phyloP scores from a whole-genome alignment of 2,888 invertebrate genomes.

The Diadegma fenestrale region DNA sequence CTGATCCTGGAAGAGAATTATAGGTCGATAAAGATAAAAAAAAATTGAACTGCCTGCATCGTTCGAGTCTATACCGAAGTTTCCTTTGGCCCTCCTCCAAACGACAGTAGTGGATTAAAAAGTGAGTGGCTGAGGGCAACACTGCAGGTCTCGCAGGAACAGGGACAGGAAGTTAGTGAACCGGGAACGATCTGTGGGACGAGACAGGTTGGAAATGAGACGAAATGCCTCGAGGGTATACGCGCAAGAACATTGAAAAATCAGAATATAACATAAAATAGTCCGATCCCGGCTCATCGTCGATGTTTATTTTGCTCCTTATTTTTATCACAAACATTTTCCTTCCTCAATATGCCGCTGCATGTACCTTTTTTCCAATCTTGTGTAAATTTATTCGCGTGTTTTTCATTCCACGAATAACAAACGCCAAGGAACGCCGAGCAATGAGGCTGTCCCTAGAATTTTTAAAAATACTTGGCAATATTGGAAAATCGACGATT shows the following conservation, averaged over 20 bases:
- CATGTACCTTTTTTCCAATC: neutral
- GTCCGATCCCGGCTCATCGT: neutral
- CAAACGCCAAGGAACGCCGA: neutral
- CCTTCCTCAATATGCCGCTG: neutral
- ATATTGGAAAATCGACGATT: neutral
- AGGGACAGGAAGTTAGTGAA: too few species aligned
- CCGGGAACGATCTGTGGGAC: neutral
- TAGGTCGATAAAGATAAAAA: too few species aligned
- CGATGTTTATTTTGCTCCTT: neutral
- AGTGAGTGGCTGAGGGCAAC: too few species aligned
- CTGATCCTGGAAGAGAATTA: too few species aligned
- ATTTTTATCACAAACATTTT: slow-evolving; percentile 5
- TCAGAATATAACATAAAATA: neutral
- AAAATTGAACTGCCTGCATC: too few species aligned
- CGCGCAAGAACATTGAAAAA: neutral
- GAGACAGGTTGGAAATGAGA: neutral
- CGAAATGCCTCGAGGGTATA: neutral
- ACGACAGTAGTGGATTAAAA: too few species aligned
- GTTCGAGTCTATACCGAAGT: too few species aligned
- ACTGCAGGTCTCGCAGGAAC: too few species aligned
- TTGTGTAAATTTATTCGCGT: neutral
- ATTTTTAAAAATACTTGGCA: neutral
- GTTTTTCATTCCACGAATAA: neutral
- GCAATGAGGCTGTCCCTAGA: neutral
- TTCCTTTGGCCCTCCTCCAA: too few species aligned